A percentile compares a stretch with the other conserved stretches of the same genome.
Conservation (phyloP, 2,113 vertebrate genomes). For the Sinocyclocheilus anophthalmus region DNA sequence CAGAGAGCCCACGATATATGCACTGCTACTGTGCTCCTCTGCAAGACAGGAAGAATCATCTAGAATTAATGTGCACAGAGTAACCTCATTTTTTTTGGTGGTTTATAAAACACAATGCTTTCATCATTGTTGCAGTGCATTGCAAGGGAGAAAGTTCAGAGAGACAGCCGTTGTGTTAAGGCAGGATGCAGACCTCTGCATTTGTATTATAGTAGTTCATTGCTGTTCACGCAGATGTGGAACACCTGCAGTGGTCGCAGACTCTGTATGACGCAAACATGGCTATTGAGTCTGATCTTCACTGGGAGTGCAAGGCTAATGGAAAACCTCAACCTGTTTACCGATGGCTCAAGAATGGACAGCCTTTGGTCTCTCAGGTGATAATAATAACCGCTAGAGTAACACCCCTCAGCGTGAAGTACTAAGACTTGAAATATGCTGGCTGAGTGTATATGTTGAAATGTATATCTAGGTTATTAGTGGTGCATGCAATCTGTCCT, state of each 20-base stretch:
- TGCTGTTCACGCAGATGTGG: slow-evolving; percentile 66
- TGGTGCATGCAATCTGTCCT: background rate
- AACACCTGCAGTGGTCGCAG: slow-evolving; percentile 83
- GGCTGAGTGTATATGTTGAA: background rate
- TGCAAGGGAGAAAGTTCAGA: background rate
- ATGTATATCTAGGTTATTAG: background rate
- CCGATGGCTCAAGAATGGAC: slow-evolving; percentile 87
- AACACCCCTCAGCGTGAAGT: background rate
- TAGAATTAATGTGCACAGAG: slow-evolving; percentile 55
- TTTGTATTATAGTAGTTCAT: background rate
- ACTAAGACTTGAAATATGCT: background rate
- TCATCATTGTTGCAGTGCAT: slow-evolving; percentile 33
- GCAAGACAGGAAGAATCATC: slow-evolving; percentile 49
- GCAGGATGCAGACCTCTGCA: background rate
- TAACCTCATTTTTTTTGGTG: slow-evolving; percentile 52
- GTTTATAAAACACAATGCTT: slow-evolving; percentile 32
- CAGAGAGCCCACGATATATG: slow-evolving; percentile 47
- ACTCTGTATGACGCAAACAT: slow-evolving; percentile 82
- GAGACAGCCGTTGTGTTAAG: slow-evolving; percentile 5
- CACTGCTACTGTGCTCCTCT: slow-evolving; percentile 26
- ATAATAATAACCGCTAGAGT: slow-evolving; percentile 32
- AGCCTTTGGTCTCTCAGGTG: slow-evolving; percentile 77
- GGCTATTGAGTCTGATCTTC: slow-evolving; percentile 82
- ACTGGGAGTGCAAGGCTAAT: slow-evolving; percentile 87
- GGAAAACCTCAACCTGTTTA: slow-evolving; percentile 83